Base-by-base conservation (phyloP, 64 coral and sea anemone genomes). In the Stichodactyla mertensii region DNA sequence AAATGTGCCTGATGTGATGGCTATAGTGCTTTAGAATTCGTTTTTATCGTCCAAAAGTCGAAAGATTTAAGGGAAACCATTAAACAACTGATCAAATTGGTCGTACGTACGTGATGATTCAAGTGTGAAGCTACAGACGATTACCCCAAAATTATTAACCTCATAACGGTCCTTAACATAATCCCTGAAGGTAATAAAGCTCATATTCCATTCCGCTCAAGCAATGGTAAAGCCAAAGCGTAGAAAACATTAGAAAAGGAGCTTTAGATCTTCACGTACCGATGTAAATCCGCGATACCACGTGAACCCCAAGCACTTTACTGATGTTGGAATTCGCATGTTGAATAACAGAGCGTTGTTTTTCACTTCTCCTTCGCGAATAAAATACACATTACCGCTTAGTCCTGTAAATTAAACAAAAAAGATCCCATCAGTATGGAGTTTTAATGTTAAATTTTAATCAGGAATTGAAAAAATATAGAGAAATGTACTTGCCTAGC, bases 291-390 rank as follows among this genome's bases (percentile, higher is more conserved):
- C 57, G 15, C 83, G 6, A 12, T 51, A 96, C 94, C 94, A 96
- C 54, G 82, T 93, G 85, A 96, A 96, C 16, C 81, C 70, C 64
- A 92, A 57, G 55, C 94, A 92, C 24, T 96, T 86, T 13, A 96
- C 71, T n/a, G 71, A 19, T 51, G 59, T 77, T 16, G 94, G 94
- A 36, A 96, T 66, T 27, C 88, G 91, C 94, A 96, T 93, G 55
- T 86, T 82, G 74, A 87, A 93, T 20, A 84, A 84, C 6, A 96
- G 85, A 0, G 94, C 92, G 64, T 96, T 96, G 52, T 58, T 19
- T 56, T 90, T 92, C 6, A 96, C 86, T 82, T 86, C 18, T 18
- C 91, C 91, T 54, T 93, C 82, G 31, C 91, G 81, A 64, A 96
- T 67, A 52, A 89, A 96, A 54, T 90, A 96, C 27, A 96, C 61